Percentiles rank a stretch among this genome's conserved stretches.
Conservation (phyloP, 1,140 invertebrate species). For the Caenorhabditis remanei region DNA sequence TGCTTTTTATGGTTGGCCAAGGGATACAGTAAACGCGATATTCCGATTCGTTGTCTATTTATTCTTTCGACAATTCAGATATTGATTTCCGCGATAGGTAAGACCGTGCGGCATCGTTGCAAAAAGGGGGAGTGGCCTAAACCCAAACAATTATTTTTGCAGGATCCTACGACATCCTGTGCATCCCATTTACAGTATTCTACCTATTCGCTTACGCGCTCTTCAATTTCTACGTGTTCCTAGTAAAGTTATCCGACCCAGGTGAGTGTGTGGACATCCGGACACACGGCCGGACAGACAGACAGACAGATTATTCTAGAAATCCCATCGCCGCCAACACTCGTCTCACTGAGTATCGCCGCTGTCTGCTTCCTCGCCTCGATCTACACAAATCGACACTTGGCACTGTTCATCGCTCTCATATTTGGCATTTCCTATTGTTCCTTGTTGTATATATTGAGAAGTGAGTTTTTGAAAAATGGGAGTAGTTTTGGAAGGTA, state of each 20-base stretch:
- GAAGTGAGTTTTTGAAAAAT: background rate
- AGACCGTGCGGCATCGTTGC: background rate
- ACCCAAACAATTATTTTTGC: background rate
- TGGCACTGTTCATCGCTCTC: background rate
- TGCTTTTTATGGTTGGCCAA: slow-evolving; percentile 7
- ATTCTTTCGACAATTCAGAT: slow-evolving; percentile 22
- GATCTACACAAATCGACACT: slow-evolving; percentile 18
- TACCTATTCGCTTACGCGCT: slow-evolving; percentile 23
- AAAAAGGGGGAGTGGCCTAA: too few species aligned
- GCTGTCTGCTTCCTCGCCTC: background rate
- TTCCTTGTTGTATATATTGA: background rate
- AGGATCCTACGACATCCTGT: slow-evolving; percentile 41
- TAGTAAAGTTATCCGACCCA: slow-evolving; percentile 28
- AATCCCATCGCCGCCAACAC: slow-evolving; percentile 15
- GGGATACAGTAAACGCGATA: slow-evolving; percentile 21
- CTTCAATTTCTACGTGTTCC: slow-evolving; percentile 38
- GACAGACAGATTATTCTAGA: background rate
- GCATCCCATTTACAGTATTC: slow-evolving; percentile 33
- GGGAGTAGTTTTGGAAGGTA: too few species aligned
- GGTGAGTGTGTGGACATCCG: background rate
- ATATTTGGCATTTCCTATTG: slow-evolving; percentile 33
- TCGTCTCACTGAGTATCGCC: background rate
- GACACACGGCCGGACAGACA: too few species aligned
- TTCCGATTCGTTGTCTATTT: slow-evolving; percentile 24
- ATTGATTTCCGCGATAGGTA: slow-evolving; percentile 24